Evolutionary conservation across 2,797 vertebrate genomes (phyloP).

Genomic region (Tapera naevia): DNA sequence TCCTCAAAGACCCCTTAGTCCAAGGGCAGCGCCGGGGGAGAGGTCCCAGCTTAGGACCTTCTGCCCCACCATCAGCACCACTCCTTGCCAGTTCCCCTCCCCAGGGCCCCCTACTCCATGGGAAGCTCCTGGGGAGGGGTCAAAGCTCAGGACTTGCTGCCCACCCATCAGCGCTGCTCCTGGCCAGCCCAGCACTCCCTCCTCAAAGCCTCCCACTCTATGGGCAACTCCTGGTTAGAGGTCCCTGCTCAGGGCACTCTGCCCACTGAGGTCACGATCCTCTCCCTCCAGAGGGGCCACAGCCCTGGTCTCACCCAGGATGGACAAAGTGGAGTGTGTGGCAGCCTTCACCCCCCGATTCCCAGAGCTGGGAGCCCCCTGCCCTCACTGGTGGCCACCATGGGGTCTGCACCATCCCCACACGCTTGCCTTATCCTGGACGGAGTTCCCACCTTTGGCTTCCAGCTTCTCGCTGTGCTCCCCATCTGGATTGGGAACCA

Average conservation of each 20-base stretch:
- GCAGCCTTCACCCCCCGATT: not conserved
- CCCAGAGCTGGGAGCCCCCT: not conserved
- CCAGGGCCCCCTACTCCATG: too few species aligned
- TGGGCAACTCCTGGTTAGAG: too few species aligned
- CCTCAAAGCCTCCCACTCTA: too few species aligned
- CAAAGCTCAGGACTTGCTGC: too few species aligned
- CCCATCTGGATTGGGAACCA: fast-evolving
- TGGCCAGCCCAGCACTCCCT: too few species aligned
- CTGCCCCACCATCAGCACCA: not conserved
- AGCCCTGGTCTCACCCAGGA: not conserved
- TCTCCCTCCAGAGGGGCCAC: not conserved
- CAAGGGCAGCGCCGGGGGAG: not conserved
- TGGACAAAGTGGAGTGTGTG: fast-evolving
- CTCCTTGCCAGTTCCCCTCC: fast-evolving
- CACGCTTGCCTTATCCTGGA: not conserved
- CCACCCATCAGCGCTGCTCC: too few species aligned
- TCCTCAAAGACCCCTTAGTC: not conserved
- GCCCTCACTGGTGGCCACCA: fast-evolving
- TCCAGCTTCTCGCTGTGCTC: not conserved
- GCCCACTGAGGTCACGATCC: too few species aligned
- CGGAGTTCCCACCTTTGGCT: not conserved
- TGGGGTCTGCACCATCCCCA: fast-evolving
- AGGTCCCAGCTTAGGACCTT: not conserved
- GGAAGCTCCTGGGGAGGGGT: too few species aligned
- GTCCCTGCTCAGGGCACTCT: too few species aligned